Percentiles rank a stretch among this genome's conserved stretches.
These are phyloP conservation scores for Agapornis roseicollis DNA, from an alignment of 2,113 vertebrate species.

Conservation along the genomic window DNA sequence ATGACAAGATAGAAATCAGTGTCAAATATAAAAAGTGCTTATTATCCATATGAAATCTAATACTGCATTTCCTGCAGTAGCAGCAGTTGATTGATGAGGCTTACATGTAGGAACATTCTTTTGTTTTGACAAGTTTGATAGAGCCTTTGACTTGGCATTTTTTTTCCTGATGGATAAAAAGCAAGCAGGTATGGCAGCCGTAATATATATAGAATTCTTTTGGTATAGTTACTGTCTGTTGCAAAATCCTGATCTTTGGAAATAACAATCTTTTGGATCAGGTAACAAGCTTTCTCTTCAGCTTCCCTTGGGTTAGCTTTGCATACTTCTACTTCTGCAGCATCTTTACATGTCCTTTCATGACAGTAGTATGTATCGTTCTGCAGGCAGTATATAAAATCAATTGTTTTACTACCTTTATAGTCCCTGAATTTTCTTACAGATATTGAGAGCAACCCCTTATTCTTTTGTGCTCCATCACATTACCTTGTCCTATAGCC, in stretches of 20 bases:
- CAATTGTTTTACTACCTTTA: background rate
- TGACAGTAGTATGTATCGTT: background rate
- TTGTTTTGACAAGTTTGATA: conserved; percentile 36
- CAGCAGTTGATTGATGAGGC: conserved; percentile 28
- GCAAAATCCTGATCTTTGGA: background rate
- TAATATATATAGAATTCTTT: background rate
- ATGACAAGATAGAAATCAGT: background rate
- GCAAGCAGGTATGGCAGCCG: background rate
- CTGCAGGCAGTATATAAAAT: background rate
- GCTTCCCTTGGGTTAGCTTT: background rate
- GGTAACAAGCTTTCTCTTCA: background rate
- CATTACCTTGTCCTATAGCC: background rate
- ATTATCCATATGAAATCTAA: background rate
- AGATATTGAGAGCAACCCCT: background rate
- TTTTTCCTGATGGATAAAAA: background rate
- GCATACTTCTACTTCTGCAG: background rate
- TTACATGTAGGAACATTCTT: background rate
- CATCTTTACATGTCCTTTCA: background rate
- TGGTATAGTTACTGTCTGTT: background rate
- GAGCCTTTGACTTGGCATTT: conserved; percentile 13
- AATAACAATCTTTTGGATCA: background rate
- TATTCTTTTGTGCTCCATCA: background rate
- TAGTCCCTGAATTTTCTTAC: background rate
- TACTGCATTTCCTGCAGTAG: background rate
- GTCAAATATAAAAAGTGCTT: conserved; percentile 24